Base-by-base conservation (phyloP, 64 coral and sea anemone species). In the Acropora yongei region DNA sequence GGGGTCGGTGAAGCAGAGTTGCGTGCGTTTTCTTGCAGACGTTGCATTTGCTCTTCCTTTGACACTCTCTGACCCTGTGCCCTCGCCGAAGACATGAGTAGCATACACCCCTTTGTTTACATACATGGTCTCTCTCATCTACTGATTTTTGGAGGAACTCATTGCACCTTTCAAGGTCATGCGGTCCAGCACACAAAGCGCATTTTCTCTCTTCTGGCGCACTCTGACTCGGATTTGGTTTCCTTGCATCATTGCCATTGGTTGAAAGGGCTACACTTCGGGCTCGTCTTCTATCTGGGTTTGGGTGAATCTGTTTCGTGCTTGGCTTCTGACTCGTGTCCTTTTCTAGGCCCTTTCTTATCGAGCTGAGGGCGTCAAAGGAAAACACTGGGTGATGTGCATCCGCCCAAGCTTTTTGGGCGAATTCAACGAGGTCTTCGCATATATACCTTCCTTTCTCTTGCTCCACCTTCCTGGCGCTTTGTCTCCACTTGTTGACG, bases 351-450 rank as follows among this genome's bases (percentile, higher is more conserved):
- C n/a, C 86, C 46, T 75, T 88, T 47, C 72, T 88, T 76, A 47
- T 75, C 11, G 72, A 49, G 57, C n/a, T 88, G 17, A 88, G 86
- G 4, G 86, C 86, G 39, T 88, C 48, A 55, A 49, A 76, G 4
- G 86, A 88, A 39, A 88, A 88, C n/a, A 75, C 71, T 1, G 86
- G 71, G n/a, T 77, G 74, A 18, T 89, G 78, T 41, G 87, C 87
- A 30, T 78, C 87, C 43, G 45, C 45, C 3, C 74, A 78, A 1
- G 87, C 87, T 1, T 89, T 57, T 78, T 89, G 87, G 7, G 74
- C 13, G 14, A 78, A 89, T 11, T 89, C 49, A 1, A 72, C 69
- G n/a, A 72, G 20, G n/a, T 72, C 20, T 72, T 19, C 69, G 20
- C 20, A 72, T 19, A 40, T 72, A 40, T 72, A 72, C 40, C 5